phyloP scores from a whole-genome alignment of 2,888 invertebrate genomes.

The Alviniconcha strummeri region DNA sequence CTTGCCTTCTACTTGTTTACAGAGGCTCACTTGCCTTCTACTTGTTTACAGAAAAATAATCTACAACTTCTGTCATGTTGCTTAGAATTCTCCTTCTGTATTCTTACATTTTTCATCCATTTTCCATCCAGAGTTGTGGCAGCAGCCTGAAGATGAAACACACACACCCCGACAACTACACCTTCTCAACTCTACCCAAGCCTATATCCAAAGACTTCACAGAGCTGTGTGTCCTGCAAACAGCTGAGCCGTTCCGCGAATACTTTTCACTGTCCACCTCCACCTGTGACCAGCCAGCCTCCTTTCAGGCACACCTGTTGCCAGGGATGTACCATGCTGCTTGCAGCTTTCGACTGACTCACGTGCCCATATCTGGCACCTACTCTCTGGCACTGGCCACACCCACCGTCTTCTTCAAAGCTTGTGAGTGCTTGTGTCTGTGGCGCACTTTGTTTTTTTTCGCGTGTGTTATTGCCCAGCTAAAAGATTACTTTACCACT shows the following conservation, averaged over 20 bases:
- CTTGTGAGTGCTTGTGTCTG: slow-evolving; percentile 11
- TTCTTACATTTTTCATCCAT: background rate
- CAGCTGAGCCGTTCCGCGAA: slow-evolving; percentile 27
- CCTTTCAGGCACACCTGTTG: background rate
- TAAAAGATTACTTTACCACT: no score
- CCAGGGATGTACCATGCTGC: slow-evolving; percentile 22
- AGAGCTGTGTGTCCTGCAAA: slow-evolving; percentile 27
- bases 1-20: no score
- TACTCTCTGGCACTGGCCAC: slow-evolving; percentile 3
- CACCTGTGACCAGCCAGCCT: slow-evolving; percentile 25
- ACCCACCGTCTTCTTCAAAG: slow-evolving; percentile 3
- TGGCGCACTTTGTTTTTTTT: background rate
- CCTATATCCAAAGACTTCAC: slow-evolving; percentile 24
- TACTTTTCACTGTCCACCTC: slow-evolving; percentile 14
- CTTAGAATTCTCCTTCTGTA: background rate
- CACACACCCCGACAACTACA: background rate
- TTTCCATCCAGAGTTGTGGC: background rate
- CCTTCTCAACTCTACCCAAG: background rate
- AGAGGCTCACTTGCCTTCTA: no score
- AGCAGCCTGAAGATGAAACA: background rate
- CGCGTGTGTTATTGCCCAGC: no score
- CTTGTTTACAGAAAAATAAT: no score
- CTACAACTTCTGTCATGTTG: no score
- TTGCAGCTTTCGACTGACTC: slow-evolving; percentile 22
- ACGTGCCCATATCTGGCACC: background rate